Conservation (phyloP, 92 coral and sea anemone species). For the Bergia puertoricense region DNA sequence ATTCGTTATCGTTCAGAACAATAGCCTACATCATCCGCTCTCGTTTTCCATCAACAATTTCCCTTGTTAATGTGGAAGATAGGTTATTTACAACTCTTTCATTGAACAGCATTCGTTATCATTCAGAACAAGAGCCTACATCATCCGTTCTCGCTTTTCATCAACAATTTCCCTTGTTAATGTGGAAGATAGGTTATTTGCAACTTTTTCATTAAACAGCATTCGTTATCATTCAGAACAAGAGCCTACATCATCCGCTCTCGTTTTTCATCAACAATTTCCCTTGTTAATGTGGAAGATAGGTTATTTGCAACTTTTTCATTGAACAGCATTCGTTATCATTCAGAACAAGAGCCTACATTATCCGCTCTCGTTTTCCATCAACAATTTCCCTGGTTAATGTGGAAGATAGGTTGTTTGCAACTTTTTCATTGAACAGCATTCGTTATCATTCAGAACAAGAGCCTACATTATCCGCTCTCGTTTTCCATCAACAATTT, state of each 20-base stretch:
- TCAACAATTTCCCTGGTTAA: too few species aligned
- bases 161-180: slow-evolving; percentile 53
- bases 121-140: background rate
- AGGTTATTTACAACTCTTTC: background rate
- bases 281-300: slow-evolving; percentile 94
- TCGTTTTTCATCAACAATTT: too few species aligned
- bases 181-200: slow-evolving; percentile 74
- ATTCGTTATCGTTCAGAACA: background rate
- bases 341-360: background rate
- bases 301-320: background rate
- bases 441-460: too few species aligned
- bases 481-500: too few species aligned
- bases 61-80: slow-evolving; percentile 92
- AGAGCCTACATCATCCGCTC: background rate
- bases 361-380: too few species aligned
- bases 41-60: too few species aligned
- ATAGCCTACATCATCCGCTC: background rate
- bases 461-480: too few species aligned
- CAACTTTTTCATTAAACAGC: too few species aligned
- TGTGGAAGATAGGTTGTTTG: too few species aligned
- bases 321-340: background rate
- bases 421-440: too few species aligned
- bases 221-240: background rate
- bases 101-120: background rate
- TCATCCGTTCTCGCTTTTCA: too few species aligned